Evolutionary conservation across 2,113 vertebrate species (phyloP).

Genomic region (Circaetus cinerascens): DNA sequence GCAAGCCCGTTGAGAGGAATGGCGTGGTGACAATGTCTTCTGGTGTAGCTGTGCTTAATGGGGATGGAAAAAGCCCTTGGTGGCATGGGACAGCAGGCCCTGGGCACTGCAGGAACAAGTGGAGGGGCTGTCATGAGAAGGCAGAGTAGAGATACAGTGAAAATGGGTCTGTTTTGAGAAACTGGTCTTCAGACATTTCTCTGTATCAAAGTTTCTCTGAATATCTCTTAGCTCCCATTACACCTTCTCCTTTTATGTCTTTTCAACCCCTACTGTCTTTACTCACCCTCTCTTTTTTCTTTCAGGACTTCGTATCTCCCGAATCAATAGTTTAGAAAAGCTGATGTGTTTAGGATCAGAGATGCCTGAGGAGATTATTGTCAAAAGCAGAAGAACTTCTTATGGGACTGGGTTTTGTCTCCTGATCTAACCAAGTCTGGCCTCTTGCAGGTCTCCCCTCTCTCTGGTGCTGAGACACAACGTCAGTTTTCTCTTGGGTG

Average conservation of each 20-base stretch:
- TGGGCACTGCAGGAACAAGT: rapidly evolving
- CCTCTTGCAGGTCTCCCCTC: background rate
- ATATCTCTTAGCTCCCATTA: background rate
- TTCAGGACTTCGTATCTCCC: background rate
- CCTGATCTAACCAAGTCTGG: background rate
- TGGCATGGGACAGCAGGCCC: background rate
- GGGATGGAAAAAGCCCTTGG: background rate
- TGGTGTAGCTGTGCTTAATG: background rate
- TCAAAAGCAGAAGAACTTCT: background rate
- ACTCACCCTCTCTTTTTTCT: background rate
- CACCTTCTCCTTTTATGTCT: background rate
- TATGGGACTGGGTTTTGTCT: background rate
- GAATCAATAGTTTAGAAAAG: background rate
- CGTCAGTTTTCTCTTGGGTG: background rate
- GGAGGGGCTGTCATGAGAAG: background rate
- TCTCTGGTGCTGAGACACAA: background rate
- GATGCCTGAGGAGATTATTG: background rate
- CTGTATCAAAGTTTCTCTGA: background rate
- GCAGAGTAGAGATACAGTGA: background rate
- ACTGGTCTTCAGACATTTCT: background rate
- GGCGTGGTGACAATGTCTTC: background rate
- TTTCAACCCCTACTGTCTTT: background rate
- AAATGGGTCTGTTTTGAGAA: background rate
- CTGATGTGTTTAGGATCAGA: background rate
- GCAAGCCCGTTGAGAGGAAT: background rate